Evolutionary conservation across 2,113 vertebrate genomes (phyloP).

Genomic region (Cynoglossus semilaevis): DNA sequence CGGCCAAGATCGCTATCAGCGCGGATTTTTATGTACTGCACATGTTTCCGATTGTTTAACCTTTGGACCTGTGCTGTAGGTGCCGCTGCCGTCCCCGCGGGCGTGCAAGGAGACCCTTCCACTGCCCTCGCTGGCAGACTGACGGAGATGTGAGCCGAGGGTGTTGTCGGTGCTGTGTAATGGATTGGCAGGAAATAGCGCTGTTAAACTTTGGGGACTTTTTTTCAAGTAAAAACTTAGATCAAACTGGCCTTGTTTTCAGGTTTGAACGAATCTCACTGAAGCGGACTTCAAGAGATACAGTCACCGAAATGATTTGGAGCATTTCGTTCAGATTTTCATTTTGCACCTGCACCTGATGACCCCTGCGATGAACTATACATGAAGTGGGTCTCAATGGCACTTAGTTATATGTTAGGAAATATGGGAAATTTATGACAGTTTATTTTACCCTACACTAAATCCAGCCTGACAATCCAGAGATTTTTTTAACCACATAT

Average conservation of each 20-base stretch:
- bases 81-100: slow-evolving; percentile 32
- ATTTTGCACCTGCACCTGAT: background rate
- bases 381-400: too few relatives aligned
- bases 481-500: too few relatives aligned
- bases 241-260: slow-evolving; percentile 33
- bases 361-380: too few relatives aligned
- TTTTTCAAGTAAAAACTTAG: slow-evolving; percentile 42
- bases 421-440: too few relatives aligned
- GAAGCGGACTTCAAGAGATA: slow-evolving; percentile 10
- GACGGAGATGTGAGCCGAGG: slow-evolving; percentile 41
- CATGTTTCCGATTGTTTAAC: slow-evolving; percentile 74
- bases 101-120: slow-evolving; percentile 30
- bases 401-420: too few relatives aligned
- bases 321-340: too few relatives aligned
- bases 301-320: background rate
- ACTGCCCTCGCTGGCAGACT: slow-evolving; percentile 45
- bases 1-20: slow-evolving; percentile 56
- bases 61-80: slow-evolving; percentile 65
- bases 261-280: slow-evolving; percentile 30
- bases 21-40: slow-evolving; percentile 68
- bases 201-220: slow-evolving; percentile 42
- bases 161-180: slow-evolving; percentile 45
- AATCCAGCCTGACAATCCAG: too few relatives aligned
- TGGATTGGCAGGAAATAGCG: slow-evolving; percentile 47
- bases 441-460: too few relatives aligned